phyloP scores from a whole-genome alignment of 2,888 invertebrate species.

The Carabus problematicus region DNA sequence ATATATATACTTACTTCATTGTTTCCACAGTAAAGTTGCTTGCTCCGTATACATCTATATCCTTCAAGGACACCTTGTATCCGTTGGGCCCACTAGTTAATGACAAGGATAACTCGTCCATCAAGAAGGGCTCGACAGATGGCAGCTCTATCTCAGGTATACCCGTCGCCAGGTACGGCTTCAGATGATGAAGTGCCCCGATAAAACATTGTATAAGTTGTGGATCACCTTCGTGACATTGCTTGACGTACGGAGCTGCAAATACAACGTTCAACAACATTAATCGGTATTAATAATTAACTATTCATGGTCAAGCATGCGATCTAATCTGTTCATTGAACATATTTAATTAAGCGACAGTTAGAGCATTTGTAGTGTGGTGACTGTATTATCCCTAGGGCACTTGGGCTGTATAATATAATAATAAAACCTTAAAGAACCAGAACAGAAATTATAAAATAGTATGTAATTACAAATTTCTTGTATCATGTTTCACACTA shows the following conservation, averaged over 20 bases:
- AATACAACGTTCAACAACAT: constrained; percentile 46
- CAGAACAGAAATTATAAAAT: too few species aligned
- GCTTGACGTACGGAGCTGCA: constrained; percentile 71
- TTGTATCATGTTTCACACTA: too few species aligned
- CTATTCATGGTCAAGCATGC: not conserved
- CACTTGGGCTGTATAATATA: too few species aligned
- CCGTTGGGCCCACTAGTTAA: constrained; percentile 65
- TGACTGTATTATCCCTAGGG: too few species aligned
- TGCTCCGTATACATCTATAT: constrained; percentile 69
- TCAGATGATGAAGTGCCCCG: constrained; percentile 64
- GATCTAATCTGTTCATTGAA: too few species aligned
- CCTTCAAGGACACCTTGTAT: constrained; percentile 66
- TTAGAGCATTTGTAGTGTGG: too few species aligned
- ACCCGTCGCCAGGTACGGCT: constrained; percentile 67
- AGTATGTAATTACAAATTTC: too few species aligned
- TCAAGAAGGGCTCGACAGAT: constrained; percentile 70
- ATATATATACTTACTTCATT: constrained; percentile 61
- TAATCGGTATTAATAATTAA: not conserved
- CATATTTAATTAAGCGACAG: too few species aligned
- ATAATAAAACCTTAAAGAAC: too few species aligned
- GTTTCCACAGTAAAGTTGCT: constrained; percentile 68
- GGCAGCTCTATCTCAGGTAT: constrained; percentile 73
- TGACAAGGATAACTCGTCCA: constrained; percentile 68
- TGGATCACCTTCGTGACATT: constrained; percentile 70
- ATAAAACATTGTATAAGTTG: constrained; percentile 66